phyloP scores from a whole-genome alignment of 1,140 invertebrate species.

The Drosophila nannoptera region DNA sequence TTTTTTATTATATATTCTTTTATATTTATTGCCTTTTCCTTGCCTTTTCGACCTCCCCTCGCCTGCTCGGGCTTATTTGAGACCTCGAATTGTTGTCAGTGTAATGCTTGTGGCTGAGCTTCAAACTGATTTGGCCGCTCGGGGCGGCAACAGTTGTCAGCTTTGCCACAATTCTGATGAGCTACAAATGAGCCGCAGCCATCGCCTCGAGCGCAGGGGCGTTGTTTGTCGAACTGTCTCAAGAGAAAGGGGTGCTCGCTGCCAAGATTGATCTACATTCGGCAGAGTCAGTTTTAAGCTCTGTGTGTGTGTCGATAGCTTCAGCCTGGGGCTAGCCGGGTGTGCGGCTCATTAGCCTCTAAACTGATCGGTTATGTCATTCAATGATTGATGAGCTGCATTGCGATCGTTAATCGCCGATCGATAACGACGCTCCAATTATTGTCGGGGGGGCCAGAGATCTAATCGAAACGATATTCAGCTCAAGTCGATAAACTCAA shows the following conservation, averaged over 20 bases:
- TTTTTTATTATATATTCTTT: too few relatives aligned
- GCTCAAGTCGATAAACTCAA: neutral
- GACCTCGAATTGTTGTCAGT: too few relatives aligned
- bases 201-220: slow-evolving; percentile 1
- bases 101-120: slow-evolving; percentile 15
- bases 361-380: slow-evolving; percentile 37
- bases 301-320: too few relatives aligned
- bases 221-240: neutral
- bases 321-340: neutral
- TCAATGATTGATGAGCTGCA: slow-evolving; percentile 37
- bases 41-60: too few relatives aligned
- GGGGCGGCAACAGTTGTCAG: slow-evolving; percentile 38
- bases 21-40: too few relatives aligned
- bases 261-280: slow-evolving; percentile 45
- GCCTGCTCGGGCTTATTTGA: too few relatives aligned
- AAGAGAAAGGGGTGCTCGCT: neutral
- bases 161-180: slow-evolving; percentile 3
- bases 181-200: slow-evolving; percentile 27
- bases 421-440: slow-evolving; percentile 21
- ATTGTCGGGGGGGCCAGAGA: too few relatives aligned
- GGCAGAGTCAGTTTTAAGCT: slow-evolving; percentile 1
- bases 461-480: too few relatives aligned
- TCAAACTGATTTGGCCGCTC: slow-evolving; percentile 38
- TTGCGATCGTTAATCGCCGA: slow-evolving; percentile 27
- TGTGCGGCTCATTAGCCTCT: slow-evolving; percentile 29